Evolutionary conservation across 1,140 invertebrate species (phyloP).

Genomic region (Tetranychus urticae): DNA sequence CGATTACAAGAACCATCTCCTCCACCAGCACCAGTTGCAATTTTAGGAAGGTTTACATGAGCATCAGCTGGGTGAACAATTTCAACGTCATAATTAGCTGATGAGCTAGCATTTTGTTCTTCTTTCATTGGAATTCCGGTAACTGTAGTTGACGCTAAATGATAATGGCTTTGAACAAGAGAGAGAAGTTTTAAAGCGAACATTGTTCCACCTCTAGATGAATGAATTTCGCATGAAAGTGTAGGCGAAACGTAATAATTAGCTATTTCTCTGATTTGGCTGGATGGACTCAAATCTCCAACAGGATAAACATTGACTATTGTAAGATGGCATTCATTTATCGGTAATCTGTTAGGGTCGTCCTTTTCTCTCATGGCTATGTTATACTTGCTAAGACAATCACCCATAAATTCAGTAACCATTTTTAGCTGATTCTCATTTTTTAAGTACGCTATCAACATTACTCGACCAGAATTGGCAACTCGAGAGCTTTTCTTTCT

Average conservation of each 20-base stretch:
- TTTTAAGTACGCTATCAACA: constrained; percentile 12
- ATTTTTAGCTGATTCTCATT: constrained; percentile 4
- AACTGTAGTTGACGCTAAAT: constrained; percentile 79
- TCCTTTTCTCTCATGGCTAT: not conserved
- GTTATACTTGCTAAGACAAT: not conserved
- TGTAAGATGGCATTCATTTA: constrained; percentile 65
- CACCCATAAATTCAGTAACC: not conserved
- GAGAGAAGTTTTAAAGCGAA: constrained; percentile 22
- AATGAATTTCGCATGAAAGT: constrained; percentile 35
- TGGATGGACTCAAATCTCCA: constrained; percentile 23
- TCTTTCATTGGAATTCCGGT: constrained; percentile 98
- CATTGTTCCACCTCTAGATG: constrained; percentile 33
- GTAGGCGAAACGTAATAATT: not conserved
- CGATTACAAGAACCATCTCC: not conserved
- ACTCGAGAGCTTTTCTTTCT: constrained; percentile 8
- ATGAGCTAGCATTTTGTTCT: constrained; percentile 90
- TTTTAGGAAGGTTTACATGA: constrained; percentile 39
- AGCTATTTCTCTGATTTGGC: not conserved
- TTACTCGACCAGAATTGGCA: constrained; percentile 13
- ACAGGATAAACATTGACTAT: constrained; percentile 64
- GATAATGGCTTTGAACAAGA: constrained; percentile 41
- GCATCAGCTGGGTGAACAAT: constrained; percentile 65
- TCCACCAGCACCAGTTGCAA: constrained; percentile 23
- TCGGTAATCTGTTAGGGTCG: constrained; percentile 22
- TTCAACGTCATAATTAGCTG: constrained; percentile 93